phyloP scores from a whole-genome alignment of 2,113 vertebrate species.

The Trichechus manatus region DNA sequence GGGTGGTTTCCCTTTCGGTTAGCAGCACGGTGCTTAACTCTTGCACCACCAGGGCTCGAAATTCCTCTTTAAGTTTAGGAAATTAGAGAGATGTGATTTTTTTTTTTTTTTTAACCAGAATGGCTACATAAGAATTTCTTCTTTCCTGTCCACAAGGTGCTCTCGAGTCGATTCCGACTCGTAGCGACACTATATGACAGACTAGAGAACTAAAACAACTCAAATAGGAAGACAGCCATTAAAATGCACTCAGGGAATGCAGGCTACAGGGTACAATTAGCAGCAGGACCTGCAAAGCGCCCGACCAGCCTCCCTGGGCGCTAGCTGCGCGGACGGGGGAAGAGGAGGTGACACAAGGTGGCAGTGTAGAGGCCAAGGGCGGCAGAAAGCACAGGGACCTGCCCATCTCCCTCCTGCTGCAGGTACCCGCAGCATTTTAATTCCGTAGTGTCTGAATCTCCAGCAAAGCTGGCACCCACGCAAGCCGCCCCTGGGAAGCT shows the following conservation, averaged over 20 bases:
- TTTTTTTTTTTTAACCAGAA: rapidly evolving
- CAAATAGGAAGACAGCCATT: not conserved
- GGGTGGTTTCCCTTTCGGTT: not conserved
- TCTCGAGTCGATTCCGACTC: not conserved
- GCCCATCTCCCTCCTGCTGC: not conserved
- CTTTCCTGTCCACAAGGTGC: not conserved
- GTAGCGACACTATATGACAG: not conserved
- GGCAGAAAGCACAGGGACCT: rapidly evolving
- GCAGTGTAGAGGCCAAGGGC: not conserved
- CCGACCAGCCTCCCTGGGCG: not conserved
- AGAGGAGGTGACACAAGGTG: not conserved
- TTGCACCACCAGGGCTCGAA: not conserved
- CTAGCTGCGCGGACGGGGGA: too few species aligned
- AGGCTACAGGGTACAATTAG: not conserved
- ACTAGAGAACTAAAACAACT: not conserved
- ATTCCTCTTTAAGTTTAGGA: not conserved
- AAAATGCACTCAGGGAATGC: not conserved
- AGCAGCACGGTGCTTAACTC: not conserved
- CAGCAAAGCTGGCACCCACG: not conserved
- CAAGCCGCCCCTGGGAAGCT: not conserved
- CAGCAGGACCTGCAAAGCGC: not conserved
- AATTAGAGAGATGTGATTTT: not conserved
- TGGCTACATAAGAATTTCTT: not conserved
- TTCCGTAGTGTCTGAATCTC: not conserved
- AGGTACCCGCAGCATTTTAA: too few species aligned